Evolutionary conservation across 35 echinoderm and acorn worm species (phyloP).

Genomic region (Anneissia japonica): DNA sequence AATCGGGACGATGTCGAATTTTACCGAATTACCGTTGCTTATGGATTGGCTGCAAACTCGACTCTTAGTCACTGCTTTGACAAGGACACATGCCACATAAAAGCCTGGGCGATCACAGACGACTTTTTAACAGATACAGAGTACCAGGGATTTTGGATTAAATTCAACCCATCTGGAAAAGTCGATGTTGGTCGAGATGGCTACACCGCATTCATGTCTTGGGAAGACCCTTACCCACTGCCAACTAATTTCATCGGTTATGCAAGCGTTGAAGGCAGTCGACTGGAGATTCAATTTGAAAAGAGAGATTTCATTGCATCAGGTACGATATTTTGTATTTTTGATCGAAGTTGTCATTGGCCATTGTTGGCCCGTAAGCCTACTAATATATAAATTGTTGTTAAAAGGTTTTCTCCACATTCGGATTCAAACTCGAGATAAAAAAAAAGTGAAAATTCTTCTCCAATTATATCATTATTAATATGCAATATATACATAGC

Average conservation of each 20-base stretch:
- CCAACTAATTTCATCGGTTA: neutral
- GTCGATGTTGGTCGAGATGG: neutral
- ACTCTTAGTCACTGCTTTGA: neutral
- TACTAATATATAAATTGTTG: no score
- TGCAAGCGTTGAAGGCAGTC: neutral
- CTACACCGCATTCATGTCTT: neutral
- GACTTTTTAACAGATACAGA: neutral
- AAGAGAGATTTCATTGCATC: neutral
- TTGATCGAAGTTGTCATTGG: no score
- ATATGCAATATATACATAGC: no score
- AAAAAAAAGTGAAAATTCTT: no score
- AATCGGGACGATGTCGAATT: neutral
- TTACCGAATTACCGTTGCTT: neutral
- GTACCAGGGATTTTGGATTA: neutral
- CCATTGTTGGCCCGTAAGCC: no score
- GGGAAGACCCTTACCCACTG: neutral
- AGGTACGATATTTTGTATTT: no score
- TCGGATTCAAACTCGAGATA: no score
- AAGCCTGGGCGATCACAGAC: neutral
- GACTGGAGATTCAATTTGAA: neutral
- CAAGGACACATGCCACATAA: neutral
- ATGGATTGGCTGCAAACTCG: neutral
- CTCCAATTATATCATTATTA: no score
- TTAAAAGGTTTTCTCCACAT: no score
- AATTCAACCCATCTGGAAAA: neutral